phyloP scores from a whole-genome alignment of 2,797 vertebrate genomes.

The Acanthiza pusilla region DNA sequence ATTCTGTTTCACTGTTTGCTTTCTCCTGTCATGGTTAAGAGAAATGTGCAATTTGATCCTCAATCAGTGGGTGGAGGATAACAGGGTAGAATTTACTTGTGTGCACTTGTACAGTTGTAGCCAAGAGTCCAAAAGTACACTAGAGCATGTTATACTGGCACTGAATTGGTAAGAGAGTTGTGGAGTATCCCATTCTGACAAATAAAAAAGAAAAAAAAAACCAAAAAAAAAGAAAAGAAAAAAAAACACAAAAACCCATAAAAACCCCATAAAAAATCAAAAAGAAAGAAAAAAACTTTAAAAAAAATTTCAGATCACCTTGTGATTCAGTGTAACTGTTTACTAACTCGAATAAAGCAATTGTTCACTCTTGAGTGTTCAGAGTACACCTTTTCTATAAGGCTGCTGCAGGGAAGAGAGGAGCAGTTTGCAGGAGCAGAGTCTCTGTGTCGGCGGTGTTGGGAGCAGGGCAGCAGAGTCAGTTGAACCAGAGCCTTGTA shows the following conservation, averaged over 20 bases:
- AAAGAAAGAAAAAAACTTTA: conserved; percentile 17
- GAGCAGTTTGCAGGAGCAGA: neutral
- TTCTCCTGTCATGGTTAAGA: conserved; percentile 83
- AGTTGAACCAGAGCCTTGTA: conserved; percentile 65
- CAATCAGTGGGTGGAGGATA: conserved; percentile 83
- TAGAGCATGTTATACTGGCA: conserved; percentile 80
- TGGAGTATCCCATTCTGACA: conserved; percentile 79
- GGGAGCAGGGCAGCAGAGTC: conserved; percentile 21
- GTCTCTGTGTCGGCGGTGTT: neutral
- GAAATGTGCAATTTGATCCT: conserved; percentile 86
- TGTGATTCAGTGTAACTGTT: conserved; percentile 87
- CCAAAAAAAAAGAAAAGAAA: neutral
- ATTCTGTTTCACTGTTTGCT: conserved; percentile 83
- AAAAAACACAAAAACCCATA: neutral
- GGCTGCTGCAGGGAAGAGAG: conserved; percentile 52
- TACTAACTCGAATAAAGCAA: conserved; percentile 84
- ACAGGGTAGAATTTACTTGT: conserved; percentile 87
- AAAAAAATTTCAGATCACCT: conserved; percentile 75
- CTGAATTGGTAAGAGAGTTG: conserved; percentile 78
- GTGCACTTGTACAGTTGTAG: conserved; percentile 84
- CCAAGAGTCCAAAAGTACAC: conserved; percentile 82
- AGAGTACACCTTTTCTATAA: conserved; percentile 70
- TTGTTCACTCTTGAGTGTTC: conserved; percentile 78
- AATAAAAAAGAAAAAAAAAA: conserved; percentile 44
- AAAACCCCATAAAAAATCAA: neutral